Evolutionary conservation across 2,888 invertebrate species (phyloP), one percentile per base, ranked within the genome.

Genomic region (Chaitophorus viminalis): DNA sequence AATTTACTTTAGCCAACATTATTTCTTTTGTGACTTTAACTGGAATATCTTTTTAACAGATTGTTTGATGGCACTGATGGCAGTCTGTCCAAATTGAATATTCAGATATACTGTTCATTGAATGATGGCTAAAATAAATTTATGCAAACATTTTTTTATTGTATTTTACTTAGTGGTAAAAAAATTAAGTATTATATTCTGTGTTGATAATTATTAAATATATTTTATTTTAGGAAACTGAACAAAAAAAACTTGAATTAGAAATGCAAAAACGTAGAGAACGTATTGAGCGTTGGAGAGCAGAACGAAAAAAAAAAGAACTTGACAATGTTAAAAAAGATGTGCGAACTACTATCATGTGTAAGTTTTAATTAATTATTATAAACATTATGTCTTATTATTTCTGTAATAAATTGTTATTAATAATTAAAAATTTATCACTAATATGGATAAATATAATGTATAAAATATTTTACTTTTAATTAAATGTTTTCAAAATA

Each of bases 231-330:
- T 39, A 96, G 94, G 98, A 98, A 92, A 97, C 96, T 91, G 97
- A 97, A 91, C 97, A 97, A 91, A 95, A 95, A 90, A 94, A 96
- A 52, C 92, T 99, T 52, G 99, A 99, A 91, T 92, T 95, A 31
- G 98, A 99, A 92, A 99, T 99, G 98, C 97, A 97, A 91, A 98
- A 97, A 91, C 93, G 99, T 8, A 93, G 98, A 1, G 98, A 99
- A 90, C 94, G 99, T 83, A 98, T 99, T 89, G 99, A 99, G 92
- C 94, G 98, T 84, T 99, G 98, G 98, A 93, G 99, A 77, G 97
- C 97, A 0, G 98, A 99, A 90, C 94, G 98, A 25, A 98, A 98
- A 91, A 95, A 96, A 90, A 96, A 95, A 90, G 96, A 97, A 91
- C 92, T 96, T 70, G 96, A 97, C 91, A 94, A 94, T 11, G 95